A percentile compares a stretch with the other conserved stretches of the same genome.
phyloP scores from a whole-genome alignment of 2,888 invertebrate species.

The Sinelater perroti region DNA sequence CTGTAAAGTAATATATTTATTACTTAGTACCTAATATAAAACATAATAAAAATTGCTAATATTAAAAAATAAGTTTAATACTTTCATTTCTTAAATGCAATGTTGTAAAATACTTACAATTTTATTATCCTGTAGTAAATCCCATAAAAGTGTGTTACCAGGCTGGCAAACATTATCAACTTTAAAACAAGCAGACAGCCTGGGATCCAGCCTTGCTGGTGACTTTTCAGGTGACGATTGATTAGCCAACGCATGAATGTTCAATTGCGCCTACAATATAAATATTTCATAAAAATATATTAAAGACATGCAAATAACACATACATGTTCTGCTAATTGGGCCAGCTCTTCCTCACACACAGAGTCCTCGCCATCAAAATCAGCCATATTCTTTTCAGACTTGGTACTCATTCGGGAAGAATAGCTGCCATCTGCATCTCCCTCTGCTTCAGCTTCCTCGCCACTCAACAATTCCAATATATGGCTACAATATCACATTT shows the following conservation, averaged over 20 bases:
- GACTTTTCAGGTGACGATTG: slow-evolving; percentile 56
- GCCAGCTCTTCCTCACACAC: slow-evolving; percentile 85
- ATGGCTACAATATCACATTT: slow-evolving; percentile 60
- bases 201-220: slow-evolving; percentile 57
- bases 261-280: slow-evolving; percentile 53
- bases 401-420: slow-evolving; percentile 93
- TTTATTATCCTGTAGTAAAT: slow-evolving; percentile 89
- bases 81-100: not conserved
- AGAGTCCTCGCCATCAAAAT: slow-evolving; percentile 91
- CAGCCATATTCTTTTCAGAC: slow-evolving; percentile 93
- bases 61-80: not conserved
- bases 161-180: slow-evolving; percentile 81
- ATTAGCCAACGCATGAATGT: slow-evolving; percentile 55
- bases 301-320: no score
- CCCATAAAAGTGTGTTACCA: slow-evolving; percentile 93
- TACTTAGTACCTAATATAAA: no score
- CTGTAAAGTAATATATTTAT: slow-evolving; percentile 21
- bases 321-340: slow-evolving; percentile 75
- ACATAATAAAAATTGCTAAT: not conserved
- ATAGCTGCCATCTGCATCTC: slow-evolving; percentile 78
- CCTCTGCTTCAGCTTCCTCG: slow-evolving; percentile 71
- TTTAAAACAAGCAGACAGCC: slow-evolving; percentile 60
- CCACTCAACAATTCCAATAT: slow-evolving; percentile 73
- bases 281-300: no score
- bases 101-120: no score